A percentile compares a stretch with the other conserved stretches of the same genome.
phyloP scores from a whole-genome alignment of 1,140 invertebrate genomes.

The Drosophila nigrodunni region DNA sequence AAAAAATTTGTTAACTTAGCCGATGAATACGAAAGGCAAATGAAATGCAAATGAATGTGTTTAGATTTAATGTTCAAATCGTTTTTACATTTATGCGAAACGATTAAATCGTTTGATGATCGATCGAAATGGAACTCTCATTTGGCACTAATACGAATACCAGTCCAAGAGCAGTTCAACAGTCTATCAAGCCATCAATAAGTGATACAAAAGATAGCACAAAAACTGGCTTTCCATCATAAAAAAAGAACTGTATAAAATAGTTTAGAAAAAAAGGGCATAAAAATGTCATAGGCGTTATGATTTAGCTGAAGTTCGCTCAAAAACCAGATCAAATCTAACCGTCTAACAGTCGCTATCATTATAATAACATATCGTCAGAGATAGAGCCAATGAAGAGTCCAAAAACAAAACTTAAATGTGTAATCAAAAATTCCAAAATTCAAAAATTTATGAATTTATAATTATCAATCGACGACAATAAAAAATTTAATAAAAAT shows the following conservation, averaged over 20 bases:
- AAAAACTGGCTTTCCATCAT: constrained; percentile 27
- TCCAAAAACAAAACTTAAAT: not conserved
- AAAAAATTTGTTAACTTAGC: not conserved
- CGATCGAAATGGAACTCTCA: constrained; percentile 25
- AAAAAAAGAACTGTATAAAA: constrained; percentile 4
- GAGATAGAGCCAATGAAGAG: not conserved
- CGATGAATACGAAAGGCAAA: constrained; percentile 34
- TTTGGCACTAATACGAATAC: constrained; percentile 10
- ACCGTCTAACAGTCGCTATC: constrained; percentile 17
- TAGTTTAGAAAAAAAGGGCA: not conserved
- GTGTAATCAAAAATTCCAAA: constrained; percentile 32
- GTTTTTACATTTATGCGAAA: constrained; percentile 53
- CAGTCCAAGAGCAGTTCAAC: not conserved
- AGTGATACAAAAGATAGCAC: not conserved
- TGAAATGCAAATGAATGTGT: constrained; percentile 44
- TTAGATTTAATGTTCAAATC: constrained; percentile 57
- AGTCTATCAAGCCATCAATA: not conserved
- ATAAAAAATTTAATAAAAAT: constrained; percentile 6
- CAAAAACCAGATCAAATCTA: constrained; percentile 39
- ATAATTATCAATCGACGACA: constrained; percentile 3
- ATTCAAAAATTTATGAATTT: constrained; percentile 18
- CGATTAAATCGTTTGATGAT: constrained; percentile 51
- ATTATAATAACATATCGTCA: constrained; percentile 22
- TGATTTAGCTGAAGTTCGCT: constrained; percentile 20
- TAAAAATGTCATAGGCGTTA: constrained; percentile 37